Evolutionary conservation across 2,888 invertebrate genomes (phyloP), one percentile per base, ranked within the genome.

Genomic region (Ariolimax columbianus): DNA sequence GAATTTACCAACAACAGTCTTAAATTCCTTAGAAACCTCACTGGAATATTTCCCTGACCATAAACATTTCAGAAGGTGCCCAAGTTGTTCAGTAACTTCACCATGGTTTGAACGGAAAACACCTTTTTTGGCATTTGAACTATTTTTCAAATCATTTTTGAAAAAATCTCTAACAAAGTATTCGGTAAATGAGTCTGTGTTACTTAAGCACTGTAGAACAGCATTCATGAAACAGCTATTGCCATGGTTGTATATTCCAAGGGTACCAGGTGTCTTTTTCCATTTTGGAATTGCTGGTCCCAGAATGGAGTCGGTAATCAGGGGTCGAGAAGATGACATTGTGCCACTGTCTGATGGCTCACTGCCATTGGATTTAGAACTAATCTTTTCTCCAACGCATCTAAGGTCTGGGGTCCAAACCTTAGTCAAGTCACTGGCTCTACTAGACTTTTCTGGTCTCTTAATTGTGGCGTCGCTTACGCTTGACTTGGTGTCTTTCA

Each of bases 151-250:
- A 95, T 98, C 98, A 91, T 96, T 96, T 95, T 98, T 98, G 94
- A 98, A 98, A 94, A 97, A 96, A 94, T 98, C 98, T 91, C 98
- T 95, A 70, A 98, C 97, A 95, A 99, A 98, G 95, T 98, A 99
- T 95, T 98, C 98, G 66, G 98, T 98, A 89, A 99, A 96, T 89
- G 97, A 96, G 95, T 99, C 98, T 68, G 98, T 98, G 94, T 98
- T 98, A 89, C 98, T 98, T 92, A 99, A 96, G 95, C 99, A 99
- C 95, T 99, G 99, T 86, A 99, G 95, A 85, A 99, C 97, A 82
- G 98, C 98, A 95, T 98, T 99, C 96, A 99, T 98, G 93, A 98
- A 99, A 94, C 99, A 99, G 87, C 98, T 99, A 95, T 99, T 99
- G 82, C 98, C 99, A 94, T 98, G 98, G 94, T 99, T 99, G 92